These are phyloP conservation scores for Eucidaris tribuloides DNA, from an alignment of 35 echinoderm and acorn worm species.

Conservation along the genomic window DNA sequence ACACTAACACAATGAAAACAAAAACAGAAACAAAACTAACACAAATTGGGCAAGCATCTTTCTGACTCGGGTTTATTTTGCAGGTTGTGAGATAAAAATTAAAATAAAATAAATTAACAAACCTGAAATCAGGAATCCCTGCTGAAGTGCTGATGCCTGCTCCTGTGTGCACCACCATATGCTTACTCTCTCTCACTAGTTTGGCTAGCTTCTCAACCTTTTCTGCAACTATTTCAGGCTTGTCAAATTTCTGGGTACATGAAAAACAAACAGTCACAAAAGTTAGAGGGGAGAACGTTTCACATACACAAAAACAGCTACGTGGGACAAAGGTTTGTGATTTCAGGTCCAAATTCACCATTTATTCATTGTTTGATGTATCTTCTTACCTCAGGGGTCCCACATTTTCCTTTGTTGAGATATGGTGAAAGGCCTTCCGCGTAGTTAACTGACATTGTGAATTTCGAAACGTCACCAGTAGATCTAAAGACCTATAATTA, in stretches of 20 bases:
- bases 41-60: no score
- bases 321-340: no score
- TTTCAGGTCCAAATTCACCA: no score
- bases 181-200: constrained; percentile 32
- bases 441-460: constrained; percentile 81
- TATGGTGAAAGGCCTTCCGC: constrained; percentile 81
- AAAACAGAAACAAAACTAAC: no score
- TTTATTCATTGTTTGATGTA: no score
- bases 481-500: no score
- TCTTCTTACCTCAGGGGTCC: constrained; percentile 70
- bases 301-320: no score
- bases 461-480: not conserved
- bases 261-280: no score
- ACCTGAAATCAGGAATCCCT: constrained; percentile 98
- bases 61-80: no score
- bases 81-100: no score
- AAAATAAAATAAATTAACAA: not conserved
- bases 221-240: constrained; percentile 30
- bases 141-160: constrained; percentile 96
- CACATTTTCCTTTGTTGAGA: constrained; percentile 93
- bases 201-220: constrained; percentile 57
- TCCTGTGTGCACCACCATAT: constrained; percentile 87
- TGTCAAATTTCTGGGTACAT: constrained; percentile 95
- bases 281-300: no score
- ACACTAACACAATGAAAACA: no score